Evolutionary conservation across 1,140 invertebrate genomes (phyloP).

Genomic region (Phymorhynchus buccinoides): DNA sequence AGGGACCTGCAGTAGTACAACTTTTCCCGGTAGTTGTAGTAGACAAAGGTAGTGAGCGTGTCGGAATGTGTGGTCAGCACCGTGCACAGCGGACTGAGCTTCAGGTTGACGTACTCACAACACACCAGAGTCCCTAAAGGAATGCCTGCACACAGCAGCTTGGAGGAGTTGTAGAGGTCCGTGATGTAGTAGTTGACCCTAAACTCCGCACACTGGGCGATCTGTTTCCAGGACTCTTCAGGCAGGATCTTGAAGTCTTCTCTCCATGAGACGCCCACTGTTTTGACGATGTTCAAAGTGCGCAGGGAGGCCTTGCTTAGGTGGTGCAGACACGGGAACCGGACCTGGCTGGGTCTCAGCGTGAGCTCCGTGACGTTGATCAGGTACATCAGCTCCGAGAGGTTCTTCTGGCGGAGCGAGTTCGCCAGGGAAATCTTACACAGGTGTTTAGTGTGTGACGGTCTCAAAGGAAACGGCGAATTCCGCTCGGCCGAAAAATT

Average conservation of each 20-base stretch:
- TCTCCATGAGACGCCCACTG: background rate
- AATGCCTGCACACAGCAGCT: background rate
- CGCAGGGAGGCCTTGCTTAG: conserved; percentile 7
- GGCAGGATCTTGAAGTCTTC: background rate
- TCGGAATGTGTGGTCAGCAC: background rate
- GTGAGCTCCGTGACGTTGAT: conserved; percentile 19
- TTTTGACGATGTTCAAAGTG: background rate
- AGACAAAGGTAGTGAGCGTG: conserved; percentile 5
- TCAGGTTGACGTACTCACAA: background rate
- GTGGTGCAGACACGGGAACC: background rate
- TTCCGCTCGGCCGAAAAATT: background rate
- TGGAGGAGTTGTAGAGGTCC: conserved; percentile 3
- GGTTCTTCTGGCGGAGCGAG: background rate
- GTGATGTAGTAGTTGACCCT: conserved; percentile 3
- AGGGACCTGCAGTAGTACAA: background rate
- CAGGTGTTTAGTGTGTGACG: background rate
- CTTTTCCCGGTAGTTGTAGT: background rate
- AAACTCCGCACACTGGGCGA: background rate
- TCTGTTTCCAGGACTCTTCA: conserved; percentile 2
- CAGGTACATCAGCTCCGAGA: conserved; percentile 24
- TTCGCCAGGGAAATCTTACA: conserved; percentile 16
- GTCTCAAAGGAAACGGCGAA: conserved; percentile 11
- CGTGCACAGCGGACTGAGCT: background rate
- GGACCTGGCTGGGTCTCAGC: background rate
- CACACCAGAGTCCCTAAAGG: conserved; percentile 1